Conservation (phyloP, 2,888 invertebrate species). For the Furcula furcula region DNA sequence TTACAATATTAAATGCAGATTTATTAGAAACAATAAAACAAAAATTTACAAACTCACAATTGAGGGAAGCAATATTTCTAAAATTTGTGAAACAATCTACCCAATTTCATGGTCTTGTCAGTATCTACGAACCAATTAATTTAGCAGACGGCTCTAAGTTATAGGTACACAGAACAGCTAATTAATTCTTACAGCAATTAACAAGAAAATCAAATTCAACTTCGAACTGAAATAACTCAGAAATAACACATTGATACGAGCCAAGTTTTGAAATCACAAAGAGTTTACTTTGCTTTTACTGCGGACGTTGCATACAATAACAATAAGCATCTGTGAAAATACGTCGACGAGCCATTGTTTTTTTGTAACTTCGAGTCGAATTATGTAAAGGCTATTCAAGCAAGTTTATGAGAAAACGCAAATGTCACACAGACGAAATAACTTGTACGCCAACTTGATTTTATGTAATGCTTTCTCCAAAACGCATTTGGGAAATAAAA, state of each 20-base stretch:
- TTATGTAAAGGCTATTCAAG: conserved; percentile 25
- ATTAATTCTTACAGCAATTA: conserved; percentile 15
- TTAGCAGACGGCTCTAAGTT: conserved; percentile 3
- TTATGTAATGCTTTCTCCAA: conserved; percentile 47
- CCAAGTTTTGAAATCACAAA: conserved; percentile 29
- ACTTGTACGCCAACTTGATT: conserved; percentile 18
- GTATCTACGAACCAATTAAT: not conserved
- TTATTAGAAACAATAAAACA: too few relatives aligned
- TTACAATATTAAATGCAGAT: too few relatives aligned
- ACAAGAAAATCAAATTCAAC: conserved; percentile 25
- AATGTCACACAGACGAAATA: conserved; percentile 22
- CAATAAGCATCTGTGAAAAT: conserved; percentile 26
- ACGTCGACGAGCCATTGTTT: conserved; percentile 19
- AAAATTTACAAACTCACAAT: too few relatives aligned
- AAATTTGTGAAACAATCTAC: not conserved
- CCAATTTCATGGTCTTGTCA: not conserved
- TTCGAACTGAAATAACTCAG: conserved; percentile 26
- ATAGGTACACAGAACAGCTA: conserved; percentile 6
- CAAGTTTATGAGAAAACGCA: conserved; percentile 26
- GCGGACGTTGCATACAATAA: conserved; percentile 34
- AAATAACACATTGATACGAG: conserved; percentile 29
- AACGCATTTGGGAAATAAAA: conserved; percentile 49
- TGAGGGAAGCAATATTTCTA: too few relatives aligned
- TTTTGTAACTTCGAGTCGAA: conserved; percentile 15
- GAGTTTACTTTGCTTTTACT: conserved; percentile 30